Conservation (phyloP, 1,140 invertebrate genomes). For the Monomorium pharaonis region DNA sequence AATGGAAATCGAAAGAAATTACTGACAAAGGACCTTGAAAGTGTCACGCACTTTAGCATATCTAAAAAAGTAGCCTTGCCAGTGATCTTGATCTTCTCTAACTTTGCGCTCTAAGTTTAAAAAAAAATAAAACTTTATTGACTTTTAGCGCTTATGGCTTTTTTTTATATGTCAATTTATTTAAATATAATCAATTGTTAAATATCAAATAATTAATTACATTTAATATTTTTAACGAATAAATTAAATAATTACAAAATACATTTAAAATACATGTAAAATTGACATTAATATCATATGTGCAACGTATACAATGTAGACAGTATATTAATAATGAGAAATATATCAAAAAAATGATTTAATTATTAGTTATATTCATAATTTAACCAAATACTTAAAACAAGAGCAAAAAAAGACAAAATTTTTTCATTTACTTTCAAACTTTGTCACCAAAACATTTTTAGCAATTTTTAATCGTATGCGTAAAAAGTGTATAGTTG, state of each 20-base stretch:
- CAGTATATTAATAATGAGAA: not conserved
- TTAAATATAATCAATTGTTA: not conserved
- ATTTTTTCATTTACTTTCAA: not conserved
- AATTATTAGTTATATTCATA: not conserved
- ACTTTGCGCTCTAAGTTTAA: not conserved
- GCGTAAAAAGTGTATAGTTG: not conserved
- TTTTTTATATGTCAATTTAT: not conserved
- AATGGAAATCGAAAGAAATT: constrained; percentile 66
- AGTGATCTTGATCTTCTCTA: not conserved
- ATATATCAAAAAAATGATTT: not conserved
- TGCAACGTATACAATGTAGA: not conserved
- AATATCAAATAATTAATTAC: constrained; percentile 8
- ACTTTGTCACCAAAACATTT: not conserved
- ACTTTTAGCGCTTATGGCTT: not conserved
- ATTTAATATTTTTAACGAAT: not conserved
- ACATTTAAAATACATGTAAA: not conserved
- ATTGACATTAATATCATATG: not conserved
- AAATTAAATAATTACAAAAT: constrained; percentile 2
- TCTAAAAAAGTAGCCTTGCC: constrained; percentile 1
- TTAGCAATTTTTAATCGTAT: not conserved
- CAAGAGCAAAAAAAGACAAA: not conserved
- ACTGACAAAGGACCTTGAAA: not conserved
- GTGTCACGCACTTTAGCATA: not conserved
- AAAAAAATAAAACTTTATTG: not conserved
- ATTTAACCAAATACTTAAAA: not conserved